Evolutionary conservation across 2,113 vertebrate genomes (phyloP).

Genomic region (Acanthochromis polyacanthus): DNA sequence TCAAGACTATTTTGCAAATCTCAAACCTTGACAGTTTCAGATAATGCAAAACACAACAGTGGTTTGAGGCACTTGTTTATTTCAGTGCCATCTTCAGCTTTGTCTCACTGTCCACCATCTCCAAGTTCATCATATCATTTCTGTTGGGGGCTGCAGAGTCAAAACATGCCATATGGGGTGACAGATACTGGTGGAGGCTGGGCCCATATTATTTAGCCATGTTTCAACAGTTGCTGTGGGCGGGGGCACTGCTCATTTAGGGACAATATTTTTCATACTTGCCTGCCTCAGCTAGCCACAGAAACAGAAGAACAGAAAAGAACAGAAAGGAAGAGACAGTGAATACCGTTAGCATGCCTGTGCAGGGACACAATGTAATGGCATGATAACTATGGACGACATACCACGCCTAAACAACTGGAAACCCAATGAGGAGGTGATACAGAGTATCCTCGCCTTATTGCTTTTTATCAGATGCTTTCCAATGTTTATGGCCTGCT

Average conservation of each 20-base stretch:
- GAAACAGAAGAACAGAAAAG: constrained; percentile 71
- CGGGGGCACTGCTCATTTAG: constrained; percentile 48
- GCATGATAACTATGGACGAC: constrained; percentile 44
- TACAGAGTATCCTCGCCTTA: neutral
- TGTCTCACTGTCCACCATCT: constrained; percentile 17
- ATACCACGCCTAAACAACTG: constrained; percentile 28
- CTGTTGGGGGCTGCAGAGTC: constrained; percentile 22
- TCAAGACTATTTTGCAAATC: constrained; percentile 31
- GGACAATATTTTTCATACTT: constrained; percentile 82
- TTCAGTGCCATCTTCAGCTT: constrained; percentile 12
- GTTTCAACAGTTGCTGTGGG: constrained; percentile 58
- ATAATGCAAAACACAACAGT: constrained; percentile 27
- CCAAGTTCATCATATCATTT: constrained; percentile 8
- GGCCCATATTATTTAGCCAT: constrained; percentile 52
- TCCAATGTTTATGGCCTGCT: neutral
- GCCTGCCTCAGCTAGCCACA: constrained; percentile 87
- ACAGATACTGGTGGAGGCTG: constrained; percentile 17
- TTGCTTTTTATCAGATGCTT: neutral
- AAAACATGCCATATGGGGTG: constrained; percentile 73
- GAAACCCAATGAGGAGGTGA: constrained; percentile 31
- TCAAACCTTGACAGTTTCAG: constrained; percentile 20
- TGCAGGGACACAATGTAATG: constrained; percentile 63
- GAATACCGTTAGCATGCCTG: constrained; percentile 74
- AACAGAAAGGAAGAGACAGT: constrained; percentile 80
- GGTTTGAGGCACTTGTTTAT: neutral